Conservation (phyloP, 1,140 invertebrate species). For the Copidosoma floridanum region DNA sequence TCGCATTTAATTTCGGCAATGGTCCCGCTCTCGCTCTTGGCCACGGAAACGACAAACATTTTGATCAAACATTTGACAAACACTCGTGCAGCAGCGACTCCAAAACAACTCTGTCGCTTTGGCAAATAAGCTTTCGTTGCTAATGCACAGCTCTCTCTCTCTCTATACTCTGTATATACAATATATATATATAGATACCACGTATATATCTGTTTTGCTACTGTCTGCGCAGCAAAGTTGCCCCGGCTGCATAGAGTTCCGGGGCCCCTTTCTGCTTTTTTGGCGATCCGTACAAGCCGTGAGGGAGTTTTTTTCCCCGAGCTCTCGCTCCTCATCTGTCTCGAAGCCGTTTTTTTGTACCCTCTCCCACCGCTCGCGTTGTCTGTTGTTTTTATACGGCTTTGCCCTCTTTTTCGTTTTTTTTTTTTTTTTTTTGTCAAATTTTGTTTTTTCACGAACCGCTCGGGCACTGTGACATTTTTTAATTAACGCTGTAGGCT, state of each 20-base stretch:
- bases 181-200: neutral
- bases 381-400: too few species aligned
- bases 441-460: neutral
- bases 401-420: neutral
- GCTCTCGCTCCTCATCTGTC: neutral
- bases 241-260: conserved; percentile 38
- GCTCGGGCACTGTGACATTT: neutral
- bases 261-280: conserved; percentile 22
- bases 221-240: conserved; percentile 38
- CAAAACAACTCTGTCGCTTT: conserved; percentile 47
- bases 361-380: neutral
- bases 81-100: conserved; percentile 41
- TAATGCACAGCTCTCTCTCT: too few species aligned
- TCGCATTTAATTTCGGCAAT: conserved; percentile 49
- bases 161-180: neutral
- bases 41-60: conserved; percentile 51
- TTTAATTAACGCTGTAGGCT: conserved; percentile 18
- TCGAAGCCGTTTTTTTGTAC: neutral
- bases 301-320: too few species aligned
- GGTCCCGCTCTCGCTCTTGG: conserved; percentile 18
- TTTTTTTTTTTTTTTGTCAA: neutral
- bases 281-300: too few species aligned
- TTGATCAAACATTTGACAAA: conserved; percentile 56
- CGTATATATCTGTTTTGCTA: conserved; percentile 29
- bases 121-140: conserved; percentile 44